phyloP scores from a whole-genome alignment of 2,888 invertebrate genomes.

The Polylopha cassiicola region DNA sequence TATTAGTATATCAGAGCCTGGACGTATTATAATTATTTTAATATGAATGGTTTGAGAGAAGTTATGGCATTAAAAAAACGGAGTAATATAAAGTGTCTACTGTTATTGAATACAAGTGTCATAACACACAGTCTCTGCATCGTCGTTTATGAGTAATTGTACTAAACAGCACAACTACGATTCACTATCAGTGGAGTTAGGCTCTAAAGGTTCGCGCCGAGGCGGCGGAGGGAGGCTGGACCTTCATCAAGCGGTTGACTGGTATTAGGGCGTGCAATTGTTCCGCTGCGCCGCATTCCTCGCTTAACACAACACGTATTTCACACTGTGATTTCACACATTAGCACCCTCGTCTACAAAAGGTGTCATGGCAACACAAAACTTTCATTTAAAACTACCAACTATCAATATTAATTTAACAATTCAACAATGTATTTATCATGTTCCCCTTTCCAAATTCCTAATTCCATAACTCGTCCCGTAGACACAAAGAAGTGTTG shows the following conservation, averaged over 20 bases:
- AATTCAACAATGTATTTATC: no score
- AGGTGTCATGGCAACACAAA: conserved; percentile 25
- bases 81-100: no score
- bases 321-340: conserved; percentile 67
- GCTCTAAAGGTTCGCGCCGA: conserved; percentile 41
- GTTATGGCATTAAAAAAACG: no score
- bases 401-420: conserved; percentile 2
- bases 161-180: no score
- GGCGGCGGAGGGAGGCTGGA: conserved; percentile 42
- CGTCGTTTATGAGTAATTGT: no score
- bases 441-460: not conserved
- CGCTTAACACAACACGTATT: conserved; percentile 60
- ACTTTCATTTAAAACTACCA: conserved; percentile 16
- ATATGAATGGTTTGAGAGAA: no score
- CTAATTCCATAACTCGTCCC: conserved; percentile 1
- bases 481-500: conserved; percentile 44
- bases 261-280: conserved; percentile 73
- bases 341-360: conserved; percentile 54
- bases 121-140: no score
- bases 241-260: conserved; percentile 76
- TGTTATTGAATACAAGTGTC: no score
- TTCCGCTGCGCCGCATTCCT: conserved; percentile 66
- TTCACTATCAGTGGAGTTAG: no score
- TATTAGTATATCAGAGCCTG: no score
- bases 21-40: no score